Evolutionary conservation across 1,140 invertebrate species (phyloP), one percentile per base, ranked within the genome.

Genomic region (Polypedilum pembai): DNA sequence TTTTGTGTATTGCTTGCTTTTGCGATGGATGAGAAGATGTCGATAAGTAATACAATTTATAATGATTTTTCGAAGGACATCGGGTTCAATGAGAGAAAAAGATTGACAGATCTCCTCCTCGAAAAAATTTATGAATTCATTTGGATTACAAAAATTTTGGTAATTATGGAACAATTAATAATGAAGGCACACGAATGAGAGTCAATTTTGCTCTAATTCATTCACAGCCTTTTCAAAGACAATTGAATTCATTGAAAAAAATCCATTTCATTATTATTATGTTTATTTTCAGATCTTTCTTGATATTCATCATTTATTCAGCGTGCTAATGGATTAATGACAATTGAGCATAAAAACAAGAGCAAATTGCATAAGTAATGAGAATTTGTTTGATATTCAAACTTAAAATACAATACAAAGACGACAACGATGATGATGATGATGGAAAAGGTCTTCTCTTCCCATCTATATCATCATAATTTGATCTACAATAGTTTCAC

Each of bases 361-460:
- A 21, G 17, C 17, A 69, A 56, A 56, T 69, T 69, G 20, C 65
- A 69, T 69, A 69, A 69, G 17, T 20, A 18, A 21, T 20, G 65
- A 18, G 17, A 69, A 20, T 20, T 69, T 18, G 65, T 20, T 69
- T 20, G 5, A 69, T 69, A 69, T 69, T 20, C 17, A 20, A 18
- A 21, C 17, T 4, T 56, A 3, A 56, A 33, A 33, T 33, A 33
- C 5, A 33, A 33, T 33, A 33, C 24, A 33, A 33, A 33, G 24
- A 33, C 5, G 24, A 33, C 24, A 33, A 33, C n/a, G n/a, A n/a
- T n/a, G 5, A 33, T 7, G 8, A 18, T 21, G 65, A 69, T 69
- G 65, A 69, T 69, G 65, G 65, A 69, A 69, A 69, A 69, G 65
- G 65, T 69, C 65, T 66, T 18, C n/a, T 69, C 65, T 69, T 17